phyloP scores from a whole-genome alignment of 2,888 invertebrate species.

The Pecten maximus region DNA sequence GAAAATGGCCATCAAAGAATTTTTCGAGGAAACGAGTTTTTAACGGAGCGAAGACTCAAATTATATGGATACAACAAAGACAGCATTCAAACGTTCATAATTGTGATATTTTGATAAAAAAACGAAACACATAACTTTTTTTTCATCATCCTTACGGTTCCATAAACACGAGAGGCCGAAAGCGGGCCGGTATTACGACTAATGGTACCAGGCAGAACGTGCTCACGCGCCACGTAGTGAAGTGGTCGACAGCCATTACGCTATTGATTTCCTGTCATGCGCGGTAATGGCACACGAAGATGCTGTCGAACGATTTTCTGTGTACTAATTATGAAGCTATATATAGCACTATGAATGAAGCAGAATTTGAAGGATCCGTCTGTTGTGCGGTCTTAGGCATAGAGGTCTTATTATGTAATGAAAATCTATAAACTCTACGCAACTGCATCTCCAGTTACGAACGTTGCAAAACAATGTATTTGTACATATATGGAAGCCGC shows the following conservation, averaged over 20 bases:
- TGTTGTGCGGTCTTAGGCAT: not conserved
- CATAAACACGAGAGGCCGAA: not conserved
- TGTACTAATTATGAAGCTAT: conserved; percentile 8
- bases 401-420: not conserved
- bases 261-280: conserved; percentile 27
- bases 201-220: not conserved
- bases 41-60: too few species aligned
- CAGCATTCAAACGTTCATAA: too few species aligned
- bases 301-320: conserved; percentile 28
- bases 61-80: too few species aligned
- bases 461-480: not conserved
- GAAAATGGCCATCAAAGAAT: too few species aligned
- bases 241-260: conserved; percentile 26
- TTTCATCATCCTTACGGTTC: not conserved
- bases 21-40: too few species aligned
- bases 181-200: not conserved
- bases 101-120: too few species aligned
- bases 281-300: conserved; percentile 11
- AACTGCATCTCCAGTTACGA: not conserved
- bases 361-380: not conserved
- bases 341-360: conserved; percentile 9
- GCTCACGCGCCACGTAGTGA: conserved; percentile 23
- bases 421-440: not conserved
- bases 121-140: too few species aligned
- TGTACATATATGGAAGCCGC: not conserved